These are phyloP conservation scores for Meta bourneti DNA, from an alignment of 2,888 invertebrate species.

Conservation along the genomic window DNA sequence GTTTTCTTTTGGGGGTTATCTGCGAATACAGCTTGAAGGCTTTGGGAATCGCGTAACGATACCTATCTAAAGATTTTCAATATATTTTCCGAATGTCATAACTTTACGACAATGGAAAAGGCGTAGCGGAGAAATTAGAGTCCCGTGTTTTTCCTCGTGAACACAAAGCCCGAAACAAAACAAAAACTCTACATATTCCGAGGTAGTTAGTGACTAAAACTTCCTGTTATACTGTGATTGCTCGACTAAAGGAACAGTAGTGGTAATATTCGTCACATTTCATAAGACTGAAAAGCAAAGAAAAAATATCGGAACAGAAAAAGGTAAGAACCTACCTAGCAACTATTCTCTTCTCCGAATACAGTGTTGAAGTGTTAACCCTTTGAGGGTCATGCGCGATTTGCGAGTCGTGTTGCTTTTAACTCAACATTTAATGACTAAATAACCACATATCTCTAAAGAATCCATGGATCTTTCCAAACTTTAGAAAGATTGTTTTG, in stretches of 20 bases:
- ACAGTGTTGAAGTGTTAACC: too few species aligned
- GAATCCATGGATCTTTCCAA: too few species aligned
- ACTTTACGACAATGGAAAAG: neutral
- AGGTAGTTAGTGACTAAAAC: conserved; percentile 8
- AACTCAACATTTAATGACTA: too few species aligned
- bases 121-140: neutral
- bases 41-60: conserved; percentile 1
- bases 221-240: conserved; percentile 6
- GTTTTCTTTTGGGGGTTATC: conserved; percentile 12
- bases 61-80: conserved; percentile 55
- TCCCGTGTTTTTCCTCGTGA: conserved; percentile 15
- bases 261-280: neutral
- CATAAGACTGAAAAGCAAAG: neutral
- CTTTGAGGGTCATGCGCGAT: too few species aligned
- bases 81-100: conserved; percentile 13
- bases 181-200: conserved; percentile 3
- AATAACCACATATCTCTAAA: too few species aligned
- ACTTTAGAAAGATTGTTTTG: too few species aligned
- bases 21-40: conserved; percentile 52
- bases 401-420: too few species aligned
- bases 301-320: neutral
- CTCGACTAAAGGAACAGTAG: neutral
- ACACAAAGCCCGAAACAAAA: neutral
- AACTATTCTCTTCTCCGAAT: neutral
- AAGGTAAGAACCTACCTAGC: neutral